Evolutionary conservation across 2,888 invertebrate genomes (phyloP).

Genomic region (Unio pictorum): DNA sequence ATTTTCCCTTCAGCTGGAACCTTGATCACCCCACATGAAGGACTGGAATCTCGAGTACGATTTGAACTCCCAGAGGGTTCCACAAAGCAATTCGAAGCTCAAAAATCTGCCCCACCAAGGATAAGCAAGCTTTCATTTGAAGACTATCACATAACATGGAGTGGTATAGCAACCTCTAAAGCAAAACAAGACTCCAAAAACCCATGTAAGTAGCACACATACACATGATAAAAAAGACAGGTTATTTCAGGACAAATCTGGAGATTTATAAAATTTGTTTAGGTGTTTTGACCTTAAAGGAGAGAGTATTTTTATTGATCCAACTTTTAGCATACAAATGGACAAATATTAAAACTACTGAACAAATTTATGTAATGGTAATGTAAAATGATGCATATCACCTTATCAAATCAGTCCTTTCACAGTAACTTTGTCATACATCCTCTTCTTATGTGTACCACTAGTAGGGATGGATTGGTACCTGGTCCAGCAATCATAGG

Average conservation of each 20-base stretch:
- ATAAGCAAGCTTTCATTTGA: constrained; percentile 65
- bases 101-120: constrained; percentile 17
- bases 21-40: constrained; percentile 40
- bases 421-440: too few species aligned
- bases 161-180: constrained; percentile 68
- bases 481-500: too few species aligned
- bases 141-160: constrained; percentile 67
- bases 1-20: constrained; percentile 29
- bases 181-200: constrained; percentile 47
- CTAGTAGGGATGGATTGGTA: too few species aligned
- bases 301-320: too few species aligned
- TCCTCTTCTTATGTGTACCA: too few species aligned
- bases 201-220: constrained; percentile 50
- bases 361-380: too few species aligned
- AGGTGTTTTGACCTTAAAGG: too few species aligned
- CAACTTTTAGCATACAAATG: too few species aligned
- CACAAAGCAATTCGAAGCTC: constrained; percentile 12
- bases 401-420: too few species aligned
- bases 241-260: background rate
- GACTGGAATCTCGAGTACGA: constrained; percentile 41
- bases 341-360: too few species aligned
- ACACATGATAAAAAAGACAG: background rate
- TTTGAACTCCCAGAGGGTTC: constrained; percentile 41
- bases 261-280: background rate
- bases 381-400: too few species aligned